A percentile compares a stretch with the other conserved stretches of the same genome.
phyloP scores from a whole-genome alignment of 2,888 invertebrate species.

The Arrhopalites spinosus region DNA sequence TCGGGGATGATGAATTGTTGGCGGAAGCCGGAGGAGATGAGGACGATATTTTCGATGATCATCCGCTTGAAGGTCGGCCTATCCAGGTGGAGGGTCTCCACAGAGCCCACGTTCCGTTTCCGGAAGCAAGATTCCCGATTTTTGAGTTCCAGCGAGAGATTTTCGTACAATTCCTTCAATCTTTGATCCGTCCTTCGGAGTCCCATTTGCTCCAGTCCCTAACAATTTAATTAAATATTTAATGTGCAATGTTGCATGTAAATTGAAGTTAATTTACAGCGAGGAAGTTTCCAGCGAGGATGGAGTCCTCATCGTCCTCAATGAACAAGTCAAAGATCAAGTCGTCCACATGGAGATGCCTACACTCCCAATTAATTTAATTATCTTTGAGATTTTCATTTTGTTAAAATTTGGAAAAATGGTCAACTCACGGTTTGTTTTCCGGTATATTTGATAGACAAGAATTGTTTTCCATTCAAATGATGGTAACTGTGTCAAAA shows the following conservation, averaged over 20 bases:
- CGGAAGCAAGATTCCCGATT: constrained; percentile 63
- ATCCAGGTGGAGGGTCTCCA: constrained; percentile 82
- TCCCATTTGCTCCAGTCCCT: constrained; percentile 86
- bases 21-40: constrained; percentile 88
- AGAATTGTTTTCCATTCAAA: too few species aligned
- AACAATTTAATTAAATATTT: too few species aligned
- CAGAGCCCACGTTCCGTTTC: constrained; percentile 73
- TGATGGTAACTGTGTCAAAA: too few species aligned
- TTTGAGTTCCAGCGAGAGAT: constrained; percentile 77
- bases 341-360: constrained; percentile 70
- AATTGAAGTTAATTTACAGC: constrained; percentile 70
- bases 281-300: constrained; percentile 85
- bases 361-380: too few species aligned
- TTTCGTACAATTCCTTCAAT: constrained; percentile 84
- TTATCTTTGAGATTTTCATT: too few species aligned
- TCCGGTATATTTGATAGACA: too few species aligned
- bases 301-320: constrained; percentile 75
- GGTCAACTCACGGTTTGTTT: too few species aligned
- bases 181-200: constrained; percentile 86
- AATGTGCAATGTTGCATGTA: too few species aligned
- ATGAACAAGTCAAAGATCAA: constrained; percentile 86
- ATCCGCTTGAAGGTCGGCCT: constrained; percentile 83
- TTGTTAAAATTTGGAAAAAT: too few species aligned
- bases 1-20: constrained; percentile 90
- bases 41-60: constrained; percentile 81